Evolutionary conservation across 2,888 invertebrate species (phyloP), one percentile per base, ranked within the genome.

Genomic region (Agriopis leucophaearia): DNA sequence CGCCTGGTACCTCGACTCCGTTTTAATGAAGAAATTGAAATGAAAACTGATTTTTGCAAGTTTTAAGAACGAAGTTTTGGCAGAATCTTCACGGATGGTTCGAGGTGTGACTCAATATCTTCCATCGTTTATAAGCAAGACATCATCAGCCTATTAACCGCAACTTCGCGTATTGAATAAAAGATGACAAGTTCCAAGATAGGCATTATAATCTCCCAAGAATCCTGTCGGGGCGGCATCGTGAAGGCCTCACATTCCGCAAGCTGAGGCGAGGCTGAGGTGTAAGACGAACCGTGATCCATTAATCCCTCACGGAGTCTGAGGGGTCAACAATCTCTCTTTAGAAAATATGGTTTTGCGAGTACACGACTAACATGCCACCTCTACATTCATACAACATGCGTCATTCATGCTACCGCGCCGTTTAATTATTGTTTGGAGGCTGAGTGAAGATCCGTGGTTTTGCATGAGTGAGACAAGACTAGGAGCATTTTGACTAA

Each of bases 11-110:
- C 67, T 69, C 56, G 59, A 58, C 64, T 66, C 51, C 57, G 75
- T 69, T 77, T 75, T 77, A 76, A 81, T 83, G 78, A 83, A 80
- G 81, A 81, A 81, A 81, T 76, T 72, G 67, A 80, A 81, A 80
- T 80, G 75, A 76, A 77, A 74, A 68, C 47, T 69, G 40, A 55
- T 74, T 73, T 70, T 62, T 65, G 57, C 64, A 16, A 47, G 18
- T 36, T 38, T 57, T 35, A 35, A 12, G 13, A 12, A n/a, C 13
- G 44, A 44, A 15, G 38, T 48, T 56, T 56, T 42, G 18, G 55
- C 35, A 42, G 15, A 38, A 8, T 27, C 15, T 38, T 15, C 12
- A 40, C n/a, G 18, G 36, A 45, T 35, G 18, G 44, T 51, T 40
- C 15, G n/a, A 48, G 36, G 45, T 1, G 12, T 54, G 62, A 67